Percentiles rank a stretch among this genome's conserved stretches.
These are phyloP conservation scores for Protonemura montana DNA, from an alignment of 2,888 invertebrate species.

Conservation along the genomic window DNA sequence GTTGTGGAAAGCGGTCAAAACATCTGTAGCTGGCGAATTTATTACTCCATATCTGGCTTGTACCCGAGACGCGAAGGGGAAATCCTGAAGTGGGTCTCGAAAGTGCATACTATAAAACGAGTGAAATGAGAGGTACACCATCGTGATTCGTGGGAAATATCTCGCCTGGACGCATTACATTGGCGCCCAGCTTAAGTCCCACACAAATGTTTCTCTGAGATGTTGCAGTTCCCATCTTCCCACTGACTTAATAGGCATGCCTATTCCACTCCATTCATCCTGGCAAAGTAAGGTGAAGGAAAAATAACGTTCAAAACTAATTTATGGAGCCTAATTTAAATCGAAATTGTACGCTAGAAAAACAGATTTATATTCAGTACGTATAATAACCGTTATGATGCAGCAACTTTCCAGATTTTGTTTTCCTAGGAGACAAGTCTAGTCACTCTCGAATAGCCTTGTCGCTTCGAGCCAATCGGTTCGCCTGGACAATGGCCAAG, in stretches of 20 bases:
- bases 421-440: conserved; percentile 33
- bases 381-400: conserved; percentile 22
- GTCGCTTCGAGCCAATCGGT: conserved; percentile 26
- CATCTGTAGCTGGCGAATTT: background rate
- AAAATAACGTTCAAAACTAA: too few relatives aligned
- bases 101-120: background rate
- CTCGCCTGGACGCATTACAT: background rate
- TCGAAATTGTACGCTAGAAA: background rate
- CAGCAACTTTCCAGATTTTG: conserved; percentile 32
- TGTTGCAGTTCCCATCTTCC: too few relatives aligned
- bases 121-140: too few relatives aligned
- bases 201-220: background rate
- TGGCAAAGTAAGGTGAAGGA: too few relatives aligned
- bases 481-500: conserved; percentile 13
- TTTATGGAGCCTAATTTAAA: too few relatives aligned
- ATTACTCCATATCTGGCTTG: background rate
- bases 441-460: conserved; percentile 25
- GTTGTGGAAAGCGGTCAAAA: background rate
- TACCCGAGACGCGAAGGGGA: background rate
- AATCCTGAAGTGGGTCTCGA: background rate
- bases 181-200: background rate
- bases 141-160: background rate
- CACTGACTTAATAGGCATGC: too few relatives aligned
- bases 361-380: background rate
- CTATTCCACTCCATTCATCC: too few relatives aligned